phyloP scores from a whole-genome alignment of 2,113 vertebrate genomes.

The Paracanthobrama guichenoti region DNA sequence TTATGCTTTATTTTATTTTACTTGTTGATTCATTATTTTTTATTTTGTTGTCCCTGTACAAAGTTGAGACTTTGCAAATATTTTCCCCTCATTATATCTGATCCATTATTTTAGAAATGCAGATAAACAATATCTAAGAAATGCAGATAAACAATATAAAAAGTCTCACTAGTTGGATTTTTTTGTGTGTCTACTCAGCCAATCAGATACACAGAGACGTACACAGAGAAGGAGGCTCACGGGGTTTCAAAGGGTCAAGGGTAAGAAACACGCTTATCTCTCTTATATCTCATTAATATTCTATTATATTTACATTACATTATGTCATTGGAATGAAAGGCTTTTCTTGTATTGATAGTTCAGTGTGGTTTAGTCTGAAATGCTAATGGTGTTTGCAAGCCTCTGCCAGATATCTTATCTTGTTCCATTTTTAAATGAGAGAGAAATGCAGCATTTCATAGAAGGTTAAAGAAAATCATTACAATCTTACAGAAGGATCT shows the following conservation, averaged over 20 bases:
- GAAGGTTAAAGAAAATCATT: background rate
- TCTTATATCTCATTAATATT: slow-evolving; percentile 9
- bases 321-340: background rate
- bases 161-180: background rate
- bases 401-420: slow-evolving; percentile 11
- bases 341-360: background rate
- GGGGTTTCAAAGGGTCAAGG: background rate
- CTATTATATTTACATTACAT: background rate
- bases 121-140: background rate
- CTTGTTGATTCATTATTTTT: background rate
- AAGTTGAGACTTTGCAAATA: no score
- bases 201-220: slow-evolving; percentile 7
- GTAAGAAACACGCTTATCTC: slow-evolving; percentile 1
- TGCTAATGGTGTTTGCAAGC: background rate
- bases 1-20: background rate
- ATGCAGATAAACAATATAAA: background rate
- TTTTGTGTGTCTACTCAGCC: background rate
- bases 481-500: slow-evolving; percentile 17
- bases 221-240: background rate
- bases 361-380: background rate
- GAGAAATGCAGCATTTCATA: background rate
- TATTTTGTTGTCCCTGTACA: no score
- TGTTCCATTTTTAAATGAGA: background rate
- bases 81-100: no score
- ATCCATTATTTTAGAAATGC: background rate